Evolutionary conservation across 2,888 invertebrate genomes (phyloP), one percentile per base, ranked within the genome.

Genomic region (Pyrrhopygopsis socrates): DNA sequence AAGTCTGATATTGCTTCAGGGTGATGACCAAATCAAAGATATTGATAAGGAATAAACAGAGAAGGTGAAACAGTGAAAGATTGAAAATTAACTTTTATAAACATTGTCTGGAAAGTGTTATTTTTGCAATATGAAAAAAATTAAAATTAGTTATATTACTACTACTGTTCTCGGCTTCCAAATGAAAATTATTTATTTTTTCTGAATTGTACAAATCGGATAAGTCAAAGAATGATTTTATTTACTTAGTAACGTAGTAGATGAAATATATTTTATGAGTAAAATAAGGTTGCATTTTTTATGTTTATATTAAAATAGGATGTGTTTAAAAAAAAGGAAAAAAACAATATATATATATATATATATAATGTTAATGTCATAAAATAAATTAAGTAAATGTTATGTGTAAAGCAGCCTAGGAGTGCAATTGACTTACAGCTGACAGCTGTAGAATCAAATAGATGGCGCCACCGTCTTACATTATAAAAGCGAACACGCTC

Each of bases 1-100:
- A 92, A 98, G 97, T 91, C 95, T 96, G 76, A 97, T 98, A 75
- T 93, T 97, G 22, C 96, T 98, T 27, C 94, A 96, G 67, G 93
- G 95, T 45, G 97, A 97, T 30, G 97, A 97, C 13, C 93, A 94
- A 29, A 96, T 63, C 0, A 75, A 96, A 91, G 96, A 96, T 60
- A 91, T 88, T 89, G 93, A 90, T 71, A 63, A n/a, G 45, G 65
- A 76, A 27, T 75, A 60, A 63, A 65, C 60, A 60, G 27, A 24
- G 13, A 45, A 1, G 15, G 5, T 18, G 3, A 13, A 60, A 18
- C 8, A 5, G 4, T 20, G 13, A 58, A 58, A 58, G 22, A 58
- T 58, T 22, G 60, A 60, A 60, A 60, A 60, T 27, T 60, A 13
- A 24, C 13, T 24, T 58, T 58, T 58, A 58, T 13, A 24, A 58